phyloP scores from a whole-genome alignment of 1,140 invertebrate genomes.

The Diplogasteroides magnus region DNA sequence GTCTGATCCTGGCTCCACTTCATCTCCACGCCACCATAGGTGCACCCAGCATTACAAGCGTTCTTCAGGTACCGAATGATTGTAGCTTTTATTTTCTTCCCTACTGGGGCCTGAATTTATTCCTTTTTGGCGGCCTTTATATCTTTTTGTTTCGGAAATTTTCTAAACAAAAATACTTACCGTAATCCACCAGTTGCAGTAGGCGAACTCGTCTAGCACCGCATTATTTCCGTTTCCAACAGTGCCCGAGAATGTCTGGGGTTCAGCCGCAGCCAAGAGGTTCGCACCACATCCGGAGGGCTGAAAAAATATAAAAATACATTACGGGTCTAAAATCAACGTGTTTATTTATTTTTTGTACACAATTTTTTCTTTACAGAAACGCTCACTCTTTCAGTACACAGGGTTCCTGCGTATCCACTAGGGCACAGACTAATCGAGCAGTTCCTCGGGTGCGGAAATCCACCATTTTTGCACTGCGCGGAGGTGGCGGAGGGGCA shows the following conservation, averaged over 20 bases:
- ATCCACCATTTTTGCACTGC: constrained; percentile 30
- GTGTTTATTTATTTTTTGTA: no score
- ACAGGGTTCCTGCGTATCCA: constrained; percentile 32
- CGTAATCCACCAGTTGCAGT: not conserved
- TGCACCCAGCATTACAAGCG: not conserved
- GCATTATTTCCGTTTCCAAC: not conserved
- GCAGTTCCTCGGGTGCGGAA: constrained; percentile 36
- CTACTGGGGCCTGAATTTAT: not conserved
- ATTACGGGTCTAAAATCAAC: no score
- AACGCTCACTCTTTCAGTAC: constrained; percentile 25
- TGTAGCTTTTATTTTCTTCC: not conserved
- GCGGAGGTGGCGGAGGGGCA: no score
- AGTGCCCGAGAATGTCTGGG: no score
- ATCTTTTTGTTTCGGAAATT: no score
- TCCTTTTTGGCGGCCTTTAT: no score
- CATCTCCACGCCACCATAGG: not conserved
- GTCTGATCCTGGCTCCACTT: not conserved
- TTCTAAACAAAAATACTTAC: no score
- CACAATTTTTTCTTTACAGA: no score
- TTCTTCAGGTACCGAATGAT: not conserved
- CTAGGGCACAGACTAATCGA: constrained; percentile 35
- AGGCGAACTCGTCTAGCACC: not conserved
- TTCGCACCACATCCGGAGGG: no score
- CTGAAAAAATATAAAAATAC: no score
- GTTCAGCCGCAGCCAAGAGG: not conserved